phyloP scores from a whole-genome alignment of 2,113 vertebrate genomes.

The Serinus canaria region DNA sequence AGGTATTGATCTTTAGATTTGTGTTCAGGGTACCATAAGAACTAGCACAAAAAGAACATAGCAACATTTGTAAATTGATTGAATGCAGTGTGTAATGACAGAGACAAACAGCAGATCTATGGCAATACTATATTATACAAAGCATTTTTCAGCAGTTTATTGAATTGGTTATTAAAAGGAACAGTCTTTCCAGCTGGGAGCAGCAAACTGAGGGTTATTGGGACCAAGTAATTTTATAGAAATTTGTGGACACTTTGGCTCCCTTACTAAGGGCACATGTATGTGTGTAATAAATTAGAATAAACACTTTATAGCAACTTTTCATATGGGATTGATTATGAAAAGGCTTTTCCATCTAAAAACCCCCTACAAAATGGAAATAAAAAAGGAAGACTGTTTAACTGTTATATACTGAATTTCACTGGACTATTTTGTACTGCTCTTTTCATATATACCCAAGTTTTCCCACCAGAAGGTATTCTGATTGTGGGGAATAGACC shows the following conservation, averaged over 20 bases:
- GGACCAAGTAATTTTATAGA: conserved; percentile 14
- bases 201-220: conserved; percentile 29
- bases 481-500: not conserved
- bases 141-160: conserved; percentile 72
- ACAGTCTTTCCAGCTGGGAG: conserved; percentile 13
- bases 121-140: conserved; percentile 63
- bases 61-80: conserved; percentile 67
- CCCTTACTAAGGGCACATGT: not conserved
- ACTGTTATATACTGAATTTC: not conserved
- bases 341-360: not conserved
- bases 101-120: conserved; percentile 70
- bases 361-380: rapidly evolving
- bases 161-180: conserved; percentile 68
- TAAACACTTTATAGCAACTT: not conserved
- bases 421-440: not conserved
- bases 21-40: conserved; percentile 60
- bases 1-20: conserved; percentile 76
- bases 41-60: conserved; percentile 24
- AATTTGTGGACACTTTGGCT: conserved; percentile 12
- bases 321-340: not conserved
- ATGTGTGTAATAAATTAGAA: conserved; percentile 39
- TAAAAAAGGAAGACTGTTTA: not conserved
- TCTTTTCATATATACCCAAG: not conserved
- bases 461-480: not conserved
- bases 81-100: conserved; percentile 59